Base-by-base conservation (phyloP, 2,888 invertebrate genomes). In the Holacanthella duospinosa region DNA sequence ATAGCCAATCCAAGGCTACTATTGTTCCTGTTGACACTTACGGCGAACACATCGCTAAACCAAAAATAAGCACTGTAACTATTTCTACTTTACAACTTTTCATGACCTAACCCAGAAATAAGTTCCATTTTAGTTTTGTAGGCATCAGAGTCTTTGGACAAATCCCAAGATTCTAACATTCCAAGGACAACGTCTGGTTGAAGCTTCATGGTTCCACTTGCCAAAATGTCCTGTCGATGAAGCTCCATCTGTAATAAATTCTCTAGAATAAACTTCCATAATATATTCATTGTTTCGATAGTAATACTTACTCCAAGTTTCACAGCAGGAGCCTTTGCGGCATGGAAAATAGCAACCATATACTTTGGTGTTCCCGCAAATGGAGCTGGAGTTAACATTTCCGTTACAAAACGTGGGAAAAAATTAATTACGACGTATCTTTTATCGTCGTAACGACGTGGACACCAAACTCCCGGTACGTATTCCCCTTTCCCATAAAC, bases 341-440 rank as follows among this genome's bases (percentile, higher is more conserved):
- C 65, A 16, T 68, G 64, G 59, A 67, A 70, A 29, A 71, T 61
- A 48, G 65, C 68, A 29, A 71, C 55, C 21, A 59, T 62, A 54
- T 71, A 71, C 43, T 64, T 66, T 60, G 70, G 70, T 24, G 66
- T 64, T 19, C 55, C 58, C n/a, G 63, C 44, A 6, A 56, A 56
- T 2, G 67, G 57, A 6, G 64, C 62, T 3, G 66, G 68, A 55
- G 66, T 67, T 26, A 72, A 44, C 66, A 69, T 61, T 54, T 72
- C 72, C 28, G 69, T 71, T 2, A 72, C 68, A 29, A 71, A 69
- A 21, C 68, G 64, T 1, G 72, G 70, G 60, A 72, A 72, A 48
- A 66, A 72, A 44, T 69, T 72, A 1, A 72, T 64, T 68, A 72
- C 67, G 9, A 68, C 68, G 29, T 68, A 72, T 29, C 69, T 56